Evolutionary conservation across 2,888 invertebrate genomes (phyloP), one percentile per base, ranked within the genome.

Genomic region (Prosopocoilus inquinatus): DNA sequence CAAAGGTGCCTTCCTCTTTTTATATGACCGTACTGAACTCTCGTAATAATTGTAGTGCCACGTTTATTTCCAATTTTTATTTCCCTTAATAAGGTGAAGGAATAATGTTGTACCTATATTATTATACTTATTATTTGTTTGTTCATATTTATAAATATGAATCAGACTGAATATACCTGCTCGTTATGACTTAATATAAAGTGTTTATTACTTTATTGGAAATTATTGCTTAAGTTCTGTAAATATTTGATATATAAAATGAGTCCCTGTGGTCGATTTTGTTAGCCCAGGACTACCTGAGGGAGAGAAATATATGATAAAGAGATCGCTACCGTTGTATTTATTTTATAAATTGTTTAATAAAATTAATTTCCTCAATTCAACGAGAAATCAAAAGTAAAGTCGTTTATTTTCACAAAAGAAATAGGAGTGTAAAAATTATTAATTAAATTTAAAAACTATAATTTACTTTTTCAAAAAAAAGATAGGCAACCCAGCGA

Each of bases 241-340:
- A 61, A 57, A 59, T 59, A 62, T 57, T 59, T 58, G 50, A 62
- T 59, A 61, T 59, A 58, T 54, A 61, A n/a, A 50, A 57, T 67
- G 73, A 73, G 74, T 74, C 75, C 75, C 74, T 73, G 75, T 69
- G 75, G 75, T 75, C 74, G 70, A 72, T 73, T 74, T 73, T 75
- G 75, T 75, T 75, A 75, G 75, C 75, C 74, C 75, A 75, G 75
- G 76, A 75, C 75, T 74, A 75, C 70, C 73, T 72, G 76, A 75
- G 76, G 76, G 76, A 75, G 75, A 76, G 75, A 76, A 75, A 65
- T 68, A 72, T 75, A 75, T 72, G 72, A 74, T 72, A 64, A 70
- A 67, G 53, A 52, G 20, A 28, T 28, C 20, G 7, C 5, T 0
- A 1, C 4, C 4, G 20, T 28, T 28, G 4, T 5, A 20, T 2